Base-by-base conservation (phyloP, 2,888 invertebrate species). In the Eilema caniola region DNA sequence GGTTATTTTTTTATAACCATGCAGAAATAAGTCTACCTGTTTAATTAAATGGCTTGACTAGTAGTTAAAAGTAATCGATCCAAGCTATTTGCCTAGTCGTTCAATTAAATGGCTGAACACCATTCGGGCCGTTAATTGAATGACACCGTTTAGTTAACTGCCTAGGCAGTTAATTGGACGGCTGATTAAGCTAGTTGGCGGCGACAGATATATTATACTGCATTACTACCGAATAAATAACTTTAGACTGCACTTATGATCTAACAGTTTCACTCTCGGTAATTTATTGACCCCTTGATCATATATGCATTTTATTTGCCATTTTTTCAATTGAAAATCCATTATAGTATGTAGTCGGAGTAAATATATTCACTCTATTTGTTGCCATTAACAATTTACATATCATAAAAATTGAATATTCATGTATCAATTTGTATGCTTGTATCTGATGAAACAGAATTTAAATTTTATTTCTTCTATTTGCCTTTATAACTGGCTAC, bases 381-480 rank as follows among this genome's bases (percentile, higher is more conserved):
- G 53, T 53, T 53, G 53, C 53, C 20, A 53, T n/a, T 65, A 64
- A 28, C 53, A 60, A 64, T 66, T 69, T 66, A 57, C 53, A 57
- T 56, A 73, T 67, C 59, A 37, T 66, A 25, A 37, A n/a, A 65
- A 67, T 14, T 64, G 20, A 66, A 67, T 73, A 73, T 69, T 71
- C 33, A 73, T 56, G 57, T 61, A 56, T 74, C 61, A 69, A 74
- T 73, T 65, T 62, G 47, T 41, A 11, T 5, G 60, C 4, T 57
- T 16, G 16, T 56, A 69, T 63, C 53, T 62, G 67, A 62, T 68
- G 59, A 28, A 67, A 25, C 20, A 53, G 62, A 65, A 59, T 69
- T 25, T 70, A 20, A 69, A 75, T 62, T 62, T 63, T 57, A 56
- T 60, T 31, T 67, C 57, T 59, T 66, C 67, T 57, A 69, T 37